phyloP scores from a whole-genome alignment of 2,797 vertebrate genomes.

The Notolepis coatsorum region DNA sequence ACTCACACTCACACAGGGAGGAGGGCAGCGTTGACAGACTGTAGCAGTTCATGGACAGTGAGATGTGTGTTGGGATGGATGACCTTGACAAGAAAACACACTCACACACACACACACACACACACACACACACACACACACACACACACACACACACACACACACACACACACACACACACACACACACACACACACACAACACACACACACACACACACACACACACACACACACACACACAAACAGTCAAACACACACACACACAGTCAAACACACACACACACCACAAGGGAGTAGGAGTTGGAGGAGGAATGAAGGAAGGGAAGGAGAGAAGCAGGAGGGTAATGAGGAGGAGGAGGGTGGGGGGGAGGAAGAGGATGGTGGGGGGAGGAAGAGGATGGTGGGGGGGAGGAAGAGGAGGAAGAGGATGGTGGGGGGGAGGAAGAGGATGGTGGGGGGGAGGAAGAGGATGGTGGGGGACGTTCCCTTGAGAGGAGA shows the following conservation, averaged over 20 bases:
- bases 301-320: background rate
- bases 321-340: background rate
- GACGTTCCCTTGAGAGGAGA: conserved; percentile 13
- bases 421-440: background rate
- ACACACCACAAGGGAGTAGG: background rate
- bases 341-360: background rate
- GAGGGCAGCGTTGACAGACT: conserved; percentile 22
- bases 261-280: background rate
- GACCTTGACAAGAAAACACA: conserved; percentile 37
- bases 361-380: background rate
- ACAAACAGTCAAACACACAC: conserved; percentile 26
- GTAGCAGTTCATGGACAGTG: conserved; percentile 32
- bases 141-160: conserved; percentile 5
- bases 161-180: conserved; percentile 1
- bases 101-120: background rate
- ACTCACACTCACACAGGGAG: conserved; percentile 9
- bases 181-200: conserved; percentile 4
- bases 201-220: conserved; percentile 9
- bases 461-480: conserved; percentile 25
- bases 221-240: conserved; percentile 8
- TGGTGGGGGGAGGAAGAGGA: background rate
- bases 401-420: background rate
- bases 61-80: conserved; percentile 45
- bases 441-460: conserved; percentile 30
- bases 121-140: conserved; percentile 4